Evolutionary conservation across 2,797 vertebrate species (phyloP).

Genomic region (Muraenolepis orangiensis): DNA sequence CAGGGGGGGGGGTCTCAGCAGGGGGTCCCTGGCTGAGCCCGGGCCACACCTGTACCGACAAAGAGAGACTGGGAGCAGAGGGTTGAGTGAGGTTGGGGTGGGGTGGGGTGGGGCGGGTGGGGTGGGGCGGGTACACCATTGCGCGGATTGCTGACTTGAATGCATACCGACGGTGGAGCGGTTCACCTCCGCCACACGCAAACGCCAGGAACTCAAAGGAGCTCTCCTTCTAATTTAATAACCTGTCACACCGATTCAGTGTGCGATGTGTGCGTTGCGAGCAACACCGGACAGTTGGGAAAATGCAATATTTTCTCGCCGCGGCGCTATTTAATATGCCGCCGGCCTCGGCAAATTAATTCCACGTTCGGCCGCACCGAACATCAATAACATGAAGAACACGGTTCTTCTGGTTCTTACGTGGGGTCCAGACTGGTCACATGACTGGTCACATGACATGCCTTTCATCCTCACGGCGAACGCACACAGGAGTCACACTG

Average conservation of each 20-base stretch:
- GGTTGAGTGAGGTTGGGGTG: slow-evolving; percentile 5
- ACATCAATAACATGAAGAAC: no score
- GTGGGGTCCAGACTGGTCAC: background rate
- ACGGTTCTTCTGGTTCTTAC: no score
- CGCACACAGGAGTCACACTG: background rate
- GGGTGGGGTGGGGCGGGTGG: background rate
- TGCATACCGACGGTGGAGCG: background rate
- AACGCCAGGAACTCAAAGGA: background rate
- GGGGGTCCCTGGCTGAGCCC: slow-evolving; percentile 33
- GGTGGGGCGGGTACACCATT: no score
- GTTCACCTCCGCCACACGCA: background rate
- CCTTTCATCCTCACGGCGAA: background rate
- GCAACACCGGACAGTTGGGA: background rate
- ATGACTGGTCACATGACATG: background rate
- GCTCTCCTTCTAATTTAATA: background rate
- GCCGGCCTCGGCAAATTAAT: background rate
- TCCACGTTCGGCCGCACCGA: background rate
- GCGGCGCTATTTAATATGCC: background rate
- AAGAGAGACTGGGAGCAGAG: no score
- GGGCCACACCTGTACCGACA: slow-evolving; percentile 55
- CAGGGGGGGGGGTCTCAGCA: slow-evolving; percentile 34
- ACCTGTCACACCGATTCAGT: background rate
- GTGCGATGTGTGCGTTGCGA: background rate
- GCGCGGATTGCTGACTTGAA: no score
- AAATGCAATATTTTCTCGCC: background rate